Evolutionary conservation across 2,797 vertebrate genomes (phyloP).

Genomic region (Chanos chanos): DNA sequence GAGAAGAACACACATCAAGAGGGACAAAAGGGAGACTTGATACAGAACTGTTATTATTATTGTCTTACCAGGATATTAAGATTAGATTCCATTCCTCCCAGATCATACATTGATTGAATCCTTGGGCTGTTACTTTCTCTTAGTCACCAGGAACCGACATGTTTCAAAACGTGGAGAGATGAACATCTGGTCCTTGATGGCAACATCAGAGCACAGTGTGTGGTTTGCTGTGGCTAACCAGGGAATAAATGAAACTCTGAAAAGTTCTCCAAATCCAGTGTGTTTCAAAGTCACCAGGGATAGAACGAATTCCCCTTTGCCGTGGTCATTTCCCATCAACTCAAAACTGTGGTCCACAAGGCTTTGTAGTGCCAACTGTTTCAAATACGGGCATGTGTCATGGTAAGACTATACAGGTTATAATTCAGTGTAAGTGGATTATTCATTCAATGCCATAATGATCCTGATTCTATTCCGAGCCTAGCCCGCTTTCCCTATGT

Average conservation of each 20-base stretch:
- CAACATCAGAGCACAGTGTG: constrained; percentile 76
- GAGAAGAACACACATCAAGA: not conserved
- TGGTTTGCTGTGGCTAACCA: constrained; percentile 75
- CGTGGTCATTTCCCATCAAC: constrained; percentile 66
- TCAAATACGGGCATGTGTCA: constrained; percentile 42
- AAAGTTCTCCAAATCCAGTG: constrained; percentile 69
- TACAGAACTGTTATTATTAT: not conserved
- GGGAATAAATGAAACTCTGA: constrained; percentile 70
- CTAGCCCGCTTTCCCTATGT: no score
- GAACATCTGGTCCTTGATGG: constrained; percentile 73
- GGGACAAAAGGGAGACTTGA: not conserved
- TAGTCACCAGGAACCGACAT: constrained; percentile 44
- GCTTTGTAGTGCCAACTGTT: constrained; percentile 51
- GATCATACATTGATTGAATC: constrained; percentile 32
- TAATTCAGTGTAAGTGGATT: no score
- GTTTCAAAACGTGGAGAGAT: constrained; percentile 67
- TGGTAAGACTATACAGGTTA: constrained; percentile 19
- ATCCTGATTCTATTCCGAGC: no score
- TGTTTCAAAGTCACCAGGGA: constrained; percentile 70
- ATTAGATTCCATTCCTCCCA: constrained; percentile 7
- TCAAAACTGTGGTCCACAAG: constrained; percentile 54
- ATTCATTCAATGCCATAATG: no score
- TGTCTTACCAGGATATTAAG: constrained; percentile 19
- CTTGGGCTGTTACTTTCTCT: constrained; percentile 20
- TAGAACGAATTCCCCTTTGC: constrained; percentile 62